Percentiles rank a stretch among this genome's conserved stretches.
phyloP scores from a whole-genome alignment of 2,797 vertebrate species.

The Labroides dimidiatus region DNA sequence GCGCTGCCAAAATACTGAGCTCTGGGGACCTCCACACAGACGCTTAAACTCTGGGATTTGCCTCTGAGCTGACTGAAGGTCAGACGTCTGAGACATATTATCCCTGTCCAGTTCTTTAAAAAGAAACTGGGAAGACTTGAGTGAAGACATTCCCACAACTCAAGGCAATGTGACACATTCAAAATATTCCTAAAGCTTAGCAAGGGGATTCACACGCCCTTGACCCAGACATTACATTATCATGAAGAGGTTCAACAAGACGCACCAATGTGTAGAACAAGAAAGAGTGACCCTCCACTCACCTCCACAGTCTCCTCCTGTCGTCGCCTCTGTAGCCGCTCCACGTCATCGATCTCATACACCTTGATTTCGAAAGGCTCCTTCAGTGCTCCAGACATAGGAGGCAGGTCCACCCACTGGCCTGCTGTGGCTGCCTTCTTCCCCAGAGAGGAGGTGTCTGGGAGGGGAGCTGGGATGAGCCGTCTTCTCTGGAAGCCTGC shows the following conservation, averaged over 20 bases:
- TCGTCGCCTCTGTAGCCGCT: constrained; percentile 92
- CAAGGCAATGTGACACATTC: constrained; percentile 51
- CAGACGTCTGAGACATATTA: constrained; percentile 74
- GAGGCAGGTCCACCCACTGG: constrained; percentile 97
- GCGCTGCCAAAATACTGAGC: constrained; percentile 68
- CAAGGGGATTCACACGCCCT: constrained; percentile 49
- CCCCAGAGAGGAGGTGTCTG: constrained; percentile 91
- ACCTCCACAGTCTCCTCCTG: constrained; percentile 87
- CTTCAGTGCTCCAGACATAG: constrained; percentile 92
- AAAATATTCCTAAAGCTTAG: constrained; percentile 61
- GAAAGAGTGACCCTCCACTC: constrained; percentile 53
- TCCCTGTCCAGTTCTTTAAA: constrained; percentile 74
- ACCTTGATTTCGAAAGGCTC: constrained; percentile 99
- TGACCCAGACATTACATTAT: constrained; percentile 52
- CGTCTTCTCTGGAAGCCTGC: constrained; percentile 93
- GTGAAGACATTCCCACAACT: constrained; percentile 72
- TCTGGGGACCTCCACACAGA: constrained; percentile 61
- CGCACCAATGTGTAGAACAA: constrained; percentile 38
- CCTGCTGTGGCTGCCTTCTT: constrained; percentile 90
- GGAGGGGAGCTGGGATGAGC: constrained; percentile 93
- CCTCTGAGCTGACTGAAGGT: constrained; percentile 76
- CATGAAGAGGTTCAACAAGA: constrained; percentile 50
- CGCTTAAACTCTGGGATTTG: constrained; percentile 71
- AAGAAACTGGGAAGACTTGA: constrained; percentile 72
- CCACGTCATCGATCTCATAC: constrained; percentile 98